Conservation (phyloP, 2,797 vertebrate species). For the Peromyscus aztecus region DNA sequence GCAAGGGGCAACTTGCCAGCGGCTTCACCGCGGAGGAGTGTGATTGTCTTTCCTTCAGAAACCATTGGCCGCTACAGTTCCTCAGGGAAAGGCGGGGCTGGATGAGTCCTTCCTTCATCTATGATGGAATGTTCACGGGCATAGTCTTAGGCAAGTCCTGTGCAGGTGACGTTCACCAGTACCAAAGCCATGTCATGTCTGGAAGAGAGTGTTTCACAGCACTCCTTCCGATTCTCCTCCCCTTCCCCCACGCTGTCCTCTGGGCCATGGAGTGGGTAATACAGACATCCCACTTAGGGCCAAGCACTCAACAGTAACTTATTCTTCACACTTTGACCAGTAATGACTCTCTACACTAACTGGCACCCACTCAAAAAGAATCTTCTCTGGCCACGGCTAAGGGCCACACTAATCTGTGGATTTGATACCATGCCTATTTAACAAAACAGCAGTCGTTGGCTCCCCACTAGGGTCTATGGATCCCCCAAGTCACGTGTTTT, state of each 20-base stretch:
- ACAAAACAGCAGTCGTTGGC: not conserved
- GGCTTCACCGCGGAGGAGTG: not conserved
- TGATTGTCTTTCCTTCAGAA: not conserved
- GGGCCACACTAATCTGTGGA: not conserved
- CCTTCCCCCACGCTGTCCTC: too few relatives aligned
- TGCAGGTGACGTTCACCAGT: not conserved
- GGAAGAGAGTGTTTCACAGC: not conserved
- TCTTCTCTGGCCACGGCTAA: not conserved
- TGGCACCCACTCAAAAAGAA: not conserved
- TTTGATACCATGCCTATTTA: not conserved
- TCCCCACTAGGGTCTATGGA: not conserved
- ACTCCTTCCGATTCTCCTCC: not conserved
- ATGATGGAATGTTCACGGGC: not conserved
- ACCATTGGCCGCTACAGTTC: not conserved
- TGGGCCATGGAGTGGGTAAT: not conserved
- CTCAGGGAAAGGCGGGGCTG: not conserved
- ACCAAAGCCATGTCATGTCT: not conserved
- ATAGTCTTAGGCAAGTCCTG: not conserved
- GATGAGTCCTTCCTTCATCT: not conserved
- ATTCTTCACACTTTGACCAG: not conserved
- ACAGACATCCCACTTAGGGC: not conserved
- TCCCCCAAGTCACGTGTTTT: not conserved
- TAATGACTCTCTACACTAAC: not conserved
- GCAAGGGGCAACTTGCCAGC: not conserved
- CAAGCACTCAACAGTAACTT: not conserved